A percentile compares a stretch with the other conserved stretches of the same genome.
phyloP scores from a whole-genome alignment of 2,113 vertebrate species.

The Chloebia gouldiae region DNA sequence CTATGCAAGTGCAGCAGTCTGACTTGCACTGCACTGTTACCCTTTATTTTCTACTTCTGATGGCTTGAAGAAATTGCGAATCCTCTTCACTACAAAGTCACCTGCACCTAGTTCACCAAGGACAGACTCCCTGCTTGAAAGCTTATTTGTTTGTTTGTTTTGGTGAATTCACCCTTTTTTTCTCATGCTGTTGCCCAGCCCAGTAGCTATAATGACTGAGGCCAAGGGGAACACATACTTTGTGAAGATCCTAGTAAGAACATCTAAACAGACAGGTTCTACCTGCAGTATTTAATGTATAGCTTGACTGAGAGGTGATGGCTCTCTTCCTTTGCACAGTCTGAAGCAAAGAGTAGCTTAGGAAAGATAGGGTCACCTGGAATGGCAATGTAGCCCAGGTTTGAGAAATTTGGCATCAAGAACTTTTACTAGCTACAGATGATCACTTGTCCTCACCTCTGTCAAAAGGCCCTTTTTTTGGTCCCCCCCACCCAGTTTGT shows the following conservation, averaged over 20 bases:
- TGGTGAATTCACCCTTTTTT: neutral
- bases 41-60: neutral
- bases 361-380: neutral
- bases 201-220: neutral
- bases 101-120: neutral
- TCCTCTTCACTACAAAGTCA: neutral
- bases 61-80: neutral
- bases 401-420: neutral
- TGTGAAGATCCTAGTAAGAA: neutral
- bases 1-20: neutral
- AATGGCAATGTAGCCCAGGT: neutral
- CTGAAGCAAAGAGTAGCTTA: neutral
- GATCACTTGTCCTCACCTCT: neutral
- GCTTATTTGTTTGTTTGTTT: neutral
- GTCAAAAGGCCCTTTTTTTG: neutral
- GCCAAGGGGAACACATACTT: neutral
- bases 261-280: neutral
- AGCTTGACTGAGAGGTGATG: neutral
- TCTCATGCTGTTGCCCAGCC: neutral
- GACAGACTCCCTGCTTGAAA: neutral
- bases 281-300: neutral
- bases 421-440: neutral
- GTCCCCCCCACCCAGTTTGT: rapidly evolving
- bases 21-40: neutral
- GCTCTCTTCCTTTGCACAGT: neutral